These are phyloP conservation scores for Nasua narica DNA, from an alignment of 2,797 vertebrate species.

Conservation along the genomic window DNA sequence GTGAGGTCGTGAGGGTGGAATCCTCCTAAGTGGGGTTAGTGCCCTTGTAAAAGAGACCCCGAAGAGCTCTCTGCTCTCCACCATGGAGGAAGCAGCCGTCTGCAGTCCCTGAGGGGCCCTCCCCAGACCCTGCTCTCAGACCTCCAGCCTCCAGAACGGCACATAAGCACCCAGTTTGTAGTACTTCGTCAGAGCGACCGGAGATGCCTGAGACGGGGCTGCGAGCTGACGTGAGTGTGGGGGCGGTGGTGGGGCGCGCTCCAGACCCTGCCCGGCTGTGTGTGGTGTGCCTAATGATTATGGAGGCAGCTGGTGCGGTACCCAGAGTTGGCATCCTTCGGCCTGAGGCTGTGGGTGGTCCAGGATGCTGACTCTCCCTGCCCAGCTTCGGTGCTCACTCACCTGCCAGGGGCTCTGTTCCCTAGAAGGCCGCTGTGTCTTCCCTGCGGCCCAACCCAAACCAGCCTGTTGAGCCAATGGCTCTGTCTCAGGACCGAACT, in stretches of 20 bases:
- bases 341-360: not conserved
- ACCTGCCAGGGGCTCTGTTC: not conserved
- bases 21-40: not conserved
- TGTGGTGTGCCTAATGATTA: not conserved
- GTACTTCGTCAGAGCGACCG: not conserved
- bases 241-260: accelerated
- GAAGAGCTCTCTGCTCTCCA: not conserved
- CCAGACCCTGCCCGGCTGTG: not conserved
- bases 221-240: not conserved
- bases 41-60: not conserved
- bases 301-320: not conserved
- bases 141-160: not conserved
- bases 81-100: not conserved
- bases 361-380: not conserved
- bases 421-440: not conserved
- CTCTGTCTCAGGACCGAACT: not conserved
- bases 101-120: not conserved
- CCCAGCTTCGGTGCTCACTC: not conserved
- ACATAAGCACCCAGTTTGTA: not conserved
- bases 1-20: not conserved
- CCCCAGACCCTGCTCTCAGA: not conserved
- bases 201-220: not conserved
- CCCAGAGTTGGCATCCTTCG: not conserved
- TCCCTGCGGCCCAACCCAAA: not conserved
- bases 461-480: not conserved